These are phyloP conservation scores for fruit fly (Drosophila melanogaster) DNA, from an alignment of 1,140 invertebrate genomes.

Conservation along the genomic window DNA sequence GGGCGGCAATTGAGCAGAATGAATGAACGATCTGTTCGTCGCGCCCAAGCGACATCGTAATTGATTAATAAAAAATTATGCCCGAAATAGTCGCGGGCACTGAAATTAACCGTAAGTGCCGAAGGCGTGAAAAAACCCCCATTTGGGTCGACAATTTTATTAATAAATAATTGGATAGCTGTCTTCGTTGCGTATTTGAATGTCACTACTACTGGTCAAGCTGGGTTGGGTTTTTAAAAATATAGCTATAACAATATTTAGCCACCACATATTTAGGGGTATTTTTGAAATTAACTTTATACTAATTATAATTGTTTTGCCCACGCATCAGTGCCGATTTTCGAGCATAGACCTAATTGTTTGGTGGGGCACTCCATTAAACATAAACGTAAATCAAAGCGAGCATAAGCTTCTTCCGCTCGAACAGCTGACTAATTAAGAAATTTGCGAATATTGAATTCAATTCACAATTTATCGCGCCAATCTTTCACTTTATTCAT, in stretches of 20 bases:
- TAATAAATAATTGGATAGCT: conserved; percentile 37
- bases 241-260: neutral
- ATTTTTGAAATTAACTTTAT: neutral
- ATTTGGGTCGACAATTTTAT: conserved; percentile 36
- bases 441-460: conserved; percentile 17
- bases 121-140: conserved; percentile 54
- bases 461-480: conserved; percentile 58
- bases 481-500: conserved; percentile 75
- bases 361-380: conserved; percentile 4
- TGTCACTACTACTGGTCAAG: conserved; percentile 3
- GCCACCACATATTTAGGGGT: neutral
- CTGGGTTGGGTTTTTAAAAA: neutral
- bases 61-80: conserved; percentile 77
- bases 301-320: neutral
- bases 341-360: conserved; percentile 9
- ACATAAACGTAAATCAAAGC: neutral
- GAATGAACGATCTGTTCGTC: conserved; percentile 47
- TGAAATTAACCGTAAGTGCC: conserved; percentile 42
- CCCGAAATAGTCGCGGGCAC: conserved; percentile 55
- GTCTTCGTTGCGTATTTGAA: conserved; percentile 14
- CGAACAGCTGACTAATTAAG: conserved; percentile 21
- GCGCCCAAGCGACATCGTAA: conserved; percentile 51
- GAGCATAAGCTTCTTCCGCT: neutral
- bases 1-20: conserved; percentile 65
- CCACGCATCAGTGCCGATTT: neutral